These are phyloP conservation scores for Cartodere bifasciata DNA, from an alignment of 2,888 invertebrate species.

Conservation along the genomic window DNA sequence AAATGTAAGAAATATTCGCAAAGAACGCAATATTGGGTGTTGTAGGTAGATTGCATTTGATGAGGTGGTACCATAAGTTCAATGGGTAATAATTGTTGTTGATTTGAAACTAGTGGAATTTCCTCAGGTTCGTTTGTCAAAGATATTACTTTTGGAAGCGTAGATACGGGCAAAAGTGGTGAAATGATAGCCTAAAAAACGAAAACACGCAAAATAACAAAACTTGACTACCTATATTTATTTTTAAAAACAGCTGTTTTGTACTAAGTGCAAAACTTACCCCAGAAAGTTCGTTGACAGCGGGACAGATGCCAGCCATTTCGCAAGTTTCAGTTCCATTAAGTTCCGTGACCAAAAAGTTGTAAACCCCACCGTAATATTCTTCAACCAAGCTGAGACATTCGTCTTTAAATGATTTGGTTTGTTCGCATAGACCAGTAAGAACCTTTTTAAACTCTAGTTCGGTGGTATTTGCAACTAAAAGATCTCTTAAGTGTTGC, in stretches of 20 bases:
- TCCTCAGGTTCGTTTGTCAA: too few species aligned
- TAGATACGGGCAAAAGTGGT: too few species aligned
- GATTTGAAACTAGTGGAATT: too few species aligned
- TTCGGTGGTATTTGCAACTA: constrained; percentile 77
- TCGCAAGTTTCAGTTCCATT: constrained; percentile 58
- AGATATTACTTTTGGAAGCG: too few species aligned
- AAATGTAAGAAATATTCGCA: constrained; percentile 76
- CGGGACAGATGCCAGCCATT: constrained; percentile 55
- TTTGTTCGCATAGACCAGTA: constrained; percentile 69
- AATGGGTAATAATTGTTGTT: constrained; percentile 38
- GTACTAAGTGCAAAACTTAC: constrained; percentile 2
- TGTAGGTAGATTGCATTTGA: constrained; percentile 27
- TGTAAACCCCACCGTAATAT: constrained; percentile 64
- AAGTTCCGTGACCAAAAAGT: constrained; percentile 52
- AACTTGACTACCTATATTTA: too few species aligned
- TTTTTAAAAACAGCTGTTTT: too few species aligned
- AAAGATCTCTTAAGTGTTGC: constrained; percentile 61
- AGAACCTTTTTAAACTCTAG: constrained; percentile 65
- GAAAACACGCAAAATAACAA: too few species aligned
- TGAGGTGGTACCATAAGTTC: constrained; percentile 36
- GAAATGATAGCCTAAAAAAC: too few species aligned
- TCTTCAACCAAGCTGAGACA: constrained; percentile 66
- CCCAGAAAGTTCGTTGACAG: too few species aligned
- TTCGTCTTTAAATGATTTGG: constrained; percentile 57
- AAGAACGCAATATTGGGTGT: constrained; percentile 52